Conservation (phyloP, 2,113 vertebrate species). For the Misgurnus mizolepis region DNA sequence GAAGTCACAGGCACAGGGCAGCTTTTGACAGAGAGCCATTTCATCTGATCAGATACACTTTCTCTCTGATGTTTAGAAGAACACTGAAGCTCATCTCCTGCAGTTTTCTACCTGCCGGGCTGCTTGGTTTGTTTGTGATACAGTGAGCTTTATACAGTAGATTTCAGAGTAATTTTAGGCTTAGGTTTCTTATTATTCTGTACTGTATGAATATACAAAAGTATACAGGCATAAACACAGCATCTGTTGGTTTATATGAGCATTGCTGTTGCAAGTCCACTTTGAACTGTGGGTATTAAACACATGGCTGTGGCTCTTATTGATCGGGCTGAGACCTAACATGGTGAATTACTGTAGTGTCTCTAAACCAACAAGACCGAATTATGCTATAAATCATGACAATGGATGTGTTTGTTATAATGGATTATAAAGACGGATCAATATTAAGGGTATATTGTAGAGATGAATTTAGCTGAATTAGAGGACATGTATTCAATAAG, state of each 20-base stretch:
- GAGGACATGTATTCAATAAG: background rate
- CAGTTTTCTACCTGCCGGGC: no score
- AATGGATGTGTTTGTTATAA: background rate
- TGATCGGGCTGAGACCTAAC: slow-evolving; percentile 19
- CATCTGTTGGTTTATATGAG: background rate
- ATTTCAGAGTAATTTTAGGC: background rate
- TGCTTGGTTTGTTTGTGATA: no score
- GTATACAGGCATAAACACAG: background rate
- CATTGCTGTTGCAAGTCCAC: no score
- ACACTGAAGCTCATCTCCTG: no score
- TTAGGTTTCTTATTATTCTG: no score
- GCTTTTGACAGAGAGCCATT: slow-evolving; percentile 36
- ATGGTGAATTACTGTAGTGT: slow-evolving; percentile 21
- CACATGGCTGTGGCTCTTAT: slow-evolving; percentile 15
- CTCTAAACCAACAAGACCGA: slow-evolving; percentile 33
- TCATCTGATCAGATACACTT: slow-evolving; percentile 40
- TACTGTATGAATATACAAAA: background rate
- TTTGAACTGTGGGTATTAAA: background rate
- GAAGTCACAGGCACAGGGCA: background rate
- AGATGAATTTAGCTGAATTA: background rate
- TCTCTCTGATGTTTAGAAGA: background rate
- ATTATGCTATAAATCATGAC: slow-evolving; percentile 26
- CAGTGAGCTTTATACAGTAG: no score
- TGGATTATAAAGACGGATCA: background rate
- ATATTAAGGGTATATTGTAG: background rate